Base-by-base conservation (phyloP, 2,888 invertebrate genomes). In the Halictus quadricinctus region DNA sequence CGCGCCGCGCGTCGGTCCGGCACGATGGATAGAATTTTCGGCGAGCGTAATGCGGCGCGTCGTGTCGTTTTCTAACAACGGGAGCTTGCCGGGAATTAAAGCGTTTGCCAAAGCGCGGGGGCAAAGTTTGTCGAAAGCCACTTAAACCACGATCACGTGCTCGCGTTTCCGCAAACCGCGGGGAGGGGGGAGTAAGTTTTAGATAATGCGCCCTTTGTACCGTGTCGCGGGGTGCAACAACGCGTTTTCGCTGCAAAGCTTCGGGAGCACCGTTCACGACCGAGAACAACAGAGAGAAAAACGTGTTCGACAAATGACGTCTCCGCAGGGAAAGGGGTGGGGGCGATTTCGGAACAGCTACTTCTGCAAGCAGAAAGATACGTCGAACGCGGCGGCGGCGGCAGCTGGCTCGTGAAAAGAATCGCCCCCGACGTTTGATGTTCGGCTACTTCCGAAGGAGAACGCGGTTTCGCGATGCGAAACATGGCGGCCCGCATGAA, bases 121-220 rank as follows among this genome's bases (percentile, higher is more conserved):
- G 60, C 41, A 60, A 79, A 86, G 75, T 85, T 86, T 78, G 80
- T n/a, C 81, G 78, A 79, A 86, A 86, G 73, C 79, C 69, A 73
- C 86, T 86, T 79, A 73, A 86, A 79, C 70, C 74, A 70, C 79
- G 83, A 76, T 85, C 80, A 77, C 76, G 64, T 76, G 58, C 82
- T 29, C 73, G 58, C 78, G 73, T 66, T 74, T 46, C 48, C 79
- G 66, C 75, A 69, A 72, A 87, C 69, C 77, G 74, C 54, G 4
- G 48, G 18, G 12, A 36, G 4, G 48, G 18, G 25, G 36, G 75
- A 64, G 64, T 54, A 80, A 80, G 80, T 83, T 86, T 86, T 64
- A 64, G 87, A 83, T 87, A 87, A 87, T 78, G 83, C 78, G 72
- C 69, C 80, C 87, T 83, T 86, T 80, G 86, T 78, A 43, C 46